Evolutionary conservation across 2,797 vertebrate genomes (phyloP).

Genomic region (Schizopygopsis malacanthus): DNA sequence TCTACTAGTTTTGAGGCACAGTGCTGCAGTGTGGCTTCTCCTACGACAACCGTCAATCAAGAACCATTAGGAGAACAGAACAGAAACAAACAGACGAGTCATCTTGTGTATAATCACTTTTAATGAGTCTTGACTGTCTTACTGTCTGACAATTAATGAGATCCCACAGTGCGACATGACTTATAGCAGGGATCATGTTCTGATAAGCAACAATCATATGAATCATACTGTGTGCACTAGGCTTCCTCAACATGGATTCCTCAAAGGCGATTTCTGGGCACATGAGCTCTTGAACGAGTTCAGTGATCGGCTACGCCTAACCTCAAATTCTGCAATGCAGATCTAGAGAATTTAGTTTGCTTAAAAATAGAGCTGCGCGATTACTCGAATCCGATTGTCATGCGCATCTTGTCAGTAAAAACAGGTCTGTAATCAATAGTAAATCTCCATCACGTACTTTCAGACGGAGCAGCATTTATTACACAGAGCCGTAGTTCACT

Average conservation of each 20-base stretch:
- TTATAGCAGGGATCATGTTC: background rate
- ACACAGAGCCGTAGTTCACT: too few relatives aligned
- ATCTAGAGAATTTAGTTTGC: background rate
- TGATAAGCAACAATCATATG: background rate
- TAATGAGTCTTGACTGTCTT: background rate
- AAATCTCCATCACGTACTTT: too few relatives aligned
- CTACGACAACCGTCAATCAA: background rate
- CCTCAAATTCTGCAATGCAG: background rate
- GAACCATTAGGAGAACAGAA: background rate
- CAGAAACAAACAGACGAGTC: background rate
- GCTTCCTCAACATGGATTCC: background rate
- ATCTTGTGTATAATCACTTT: background rate
- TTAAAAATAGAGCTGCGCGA: too few relatives aligned
- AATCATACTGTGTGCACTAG: background rate
- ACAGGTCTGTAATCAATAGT: too few relatives aligned
- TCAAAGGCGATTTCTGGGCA: background rate
- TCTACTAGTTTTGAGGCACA: background rate
- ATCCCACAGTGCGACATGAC: background rate
- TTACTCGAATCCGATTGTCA: too few relatives aligned
- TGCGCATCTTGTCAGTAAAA: too few relatives aligned
- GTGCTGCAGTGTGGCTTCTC: background rate
- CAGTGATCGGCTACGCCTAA: background rate
- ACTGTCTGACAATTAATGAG: background rate
- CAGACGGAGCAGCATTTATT: too few relatives aligned
- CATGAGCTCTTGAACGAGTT: background rate